Evolutionary conservation across 2,113 vertebrate species (phyloP).

Genomic region (Salvator merianae): DNA sequence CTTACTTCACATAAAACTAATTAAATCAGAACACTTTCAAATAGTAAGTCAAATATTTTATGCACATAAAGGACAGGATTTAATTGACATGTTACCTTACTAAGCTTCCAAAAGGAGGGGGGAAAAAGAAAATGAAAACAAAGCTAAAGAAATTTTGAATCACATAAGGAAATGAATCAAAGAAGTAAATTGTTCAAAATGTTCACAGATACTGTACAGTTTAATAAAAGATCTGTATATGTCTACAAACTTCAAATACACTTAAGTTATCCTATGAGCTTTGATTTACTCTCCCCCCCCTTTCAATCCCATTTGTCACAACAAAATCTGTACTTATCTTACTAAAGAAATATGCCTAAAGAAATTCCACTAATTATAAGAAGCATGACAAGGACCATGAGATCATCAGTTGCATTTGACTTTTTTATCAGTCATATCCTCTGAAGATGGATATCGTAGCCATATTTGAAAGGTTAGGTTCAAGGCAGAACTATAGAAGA

Average conservation of each 20-base stretch:
- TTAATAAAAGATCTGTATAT: constrained; percentile 15
- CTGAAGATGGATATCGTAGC: too few species aligned
- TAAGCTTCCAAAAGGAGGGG: constrained; percentile 2
- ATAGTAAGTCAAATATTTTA: not conserved
- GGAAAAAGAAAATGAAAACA: not conserved
- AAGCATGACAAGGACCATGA: too few species aligned
- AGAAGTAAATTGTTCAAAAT: not conserved
- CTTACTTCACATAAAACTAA: constrained; percentile 33
- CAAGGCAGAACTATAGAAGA: too few species aligned
- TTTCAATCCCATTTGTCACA: too few species aligned
- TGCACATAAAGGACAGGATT: constrained; percentile 12
- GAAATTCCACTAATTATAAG: too few species aligned
- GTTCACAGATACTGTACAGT: not conserved
- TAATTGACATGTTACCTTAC: constrained; percentile 11
- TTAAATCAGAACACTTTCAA: constrained; percentile 8
- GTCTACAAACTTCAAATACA: not conserved
- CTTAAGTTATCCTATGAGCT: too few species aligned
- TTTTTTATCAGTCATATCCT: too few species aligned
- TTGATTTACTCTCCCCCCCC: too few species aligned
- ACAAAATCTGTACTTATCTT: too few species aligned
- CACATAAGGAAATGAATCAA: constrained; percentile 3
- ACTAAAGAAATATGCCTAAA: too few species aligned
- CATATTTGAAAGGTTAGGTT: too few species aligned
- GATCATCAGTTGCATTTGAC: too few species aligned
- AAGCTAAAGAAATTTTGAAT: constrained; percentile 11